phyloP scores from a whole-genome alignment of 2,113 vertebrate genomes.

The Henicopernis longicauda region DNA sequence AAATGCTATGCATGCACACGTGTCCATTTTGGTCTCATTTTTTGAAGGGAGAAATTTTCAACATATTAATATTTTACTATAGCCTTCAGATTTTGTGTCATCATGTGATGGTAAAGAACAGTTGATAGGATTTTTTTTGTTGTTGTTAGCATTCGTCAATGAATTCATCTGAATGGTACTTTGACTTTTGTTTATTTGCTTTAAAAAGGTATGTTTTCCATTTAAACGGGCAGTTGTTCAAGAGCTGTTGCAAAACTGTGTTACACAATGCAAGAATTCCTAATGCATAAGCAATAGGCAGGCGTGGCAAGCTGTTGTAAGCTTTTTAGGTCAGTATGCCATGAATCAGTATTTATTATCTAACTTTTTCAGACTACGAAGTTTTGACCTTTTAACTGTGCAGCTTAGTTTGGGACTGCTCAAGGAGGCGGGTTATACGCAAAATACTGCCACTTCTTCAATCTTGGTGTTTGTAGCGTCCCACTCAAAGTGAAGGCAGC shows the following conservation, averaged over 20 bases:
- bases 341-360: conserved; percentile 49
- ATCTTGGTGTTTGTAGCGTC: neutral
- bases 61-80: neutral
- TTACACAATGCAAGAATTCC: conserved; percentile 61
- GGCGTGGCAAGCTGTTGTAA: neutral
- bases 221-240: conserved; percentile 33
- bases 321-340: conserved; percentile 67
- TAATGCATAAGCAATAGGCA: conserved; percentile 44
- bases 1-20: neutral
- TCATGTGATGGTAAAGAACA: neutral
- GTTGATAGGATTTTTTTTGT: neutral
- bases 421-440: neutral
- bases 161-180: neutral
- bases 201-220: conserved; percentile 42
- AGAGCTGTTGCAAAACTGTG: conserved; percentile 44
- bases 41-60: neutral
- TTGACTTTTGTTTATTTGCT: neutral
- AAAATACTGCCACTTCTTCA: neutral
- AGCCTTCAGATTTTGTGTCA: neutral
- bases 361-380: neutral
- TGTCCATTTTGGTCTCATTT: neutral
- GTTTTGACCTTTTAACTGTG: neutral
- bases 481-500: neutral
- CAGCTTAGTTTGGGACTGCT: neutral
- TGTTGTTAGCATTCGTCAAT: neutral